A percentile compares a stretch with the other conserved stretches of the same genome.
Evolutionary conservation across 2,113 vertebrate genomes (phyloP).

Genomic region (sheep (Ovis aries)): ARS-UI_Ramb_v3.0 NC_056054.1:32156001-32156500

Average conservation of each 20-base stretch:
- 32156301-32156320: background rate
- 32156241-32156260: background rate
- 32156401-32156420: background rate
- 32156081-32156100: background rate
- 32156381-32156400: conserved; percentile 6
- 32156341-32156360: background rate
- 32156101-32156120: background rate
- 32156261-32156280: background rate
- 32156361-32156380: background rate
- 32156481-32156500: too few relatives aligned
- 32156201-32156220: background rate
- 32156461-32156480: too few relatives aligned
- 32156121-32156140: background rate
- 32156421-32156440: too few relatives aligned
- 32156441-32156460: too few relatives aligned
- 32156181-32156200: background rate
- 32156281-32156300: background rate
- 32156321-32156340: background rate
- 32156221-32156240: background rate
- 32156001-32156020: background rate
- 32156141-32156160: background rate
- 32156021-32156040: background rate
- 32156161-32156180: background rate
- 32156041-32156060: background rate
- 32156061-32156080: background rate